Percentiles rank a stretch among this genome's conserved stretches.
These are phyloP conservation scores for Noctua fimbriata DNA, from an alignment of 2,888 invertebrate species.

Conservation along the genomic window DNA sequence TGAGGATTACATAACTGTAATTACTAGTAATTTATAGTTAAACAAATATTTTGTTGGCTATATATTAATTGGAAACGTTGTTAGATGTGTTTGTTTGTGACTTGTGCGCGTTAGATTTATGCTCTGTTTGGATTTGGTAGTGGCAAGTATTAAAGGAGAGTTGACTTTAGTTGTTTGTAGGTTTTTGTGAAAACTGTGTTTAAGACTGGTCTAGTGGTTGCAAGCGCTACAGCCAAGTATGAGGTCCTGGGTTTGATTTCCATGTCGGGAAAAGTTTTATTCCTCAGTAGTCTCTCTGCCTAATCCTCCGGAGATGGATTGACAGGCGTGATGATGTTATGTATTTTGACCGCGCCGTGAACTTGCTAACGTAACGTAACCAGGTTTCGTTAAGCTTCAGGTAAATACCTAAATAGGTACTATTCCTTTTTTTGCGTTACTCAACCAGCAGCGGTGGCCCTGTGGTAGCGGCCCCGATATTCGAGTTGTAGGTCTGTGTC, in stretches of 20 bases:
- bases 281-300: too few relatives aligned
- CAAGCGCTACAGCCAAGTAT: too few relatives aligned
- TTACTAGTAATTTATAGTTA: slow-evolving; percentile 72
- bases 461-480: too few relatives aligned
- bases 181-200: not conserved
- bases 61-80: slow-evolving; percentile 60
- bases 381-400: not conserved
- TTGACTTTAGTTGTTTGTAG: not conserved
- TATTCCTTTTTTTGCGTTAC: not conserved
- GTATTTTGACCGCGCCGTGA: too few relatives aligned
- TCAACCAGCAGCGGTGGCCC: not conserved
- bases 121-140: slow-evolving; percentile 12
- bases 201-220: too few relatives aligned
- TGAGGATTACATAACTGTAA: slow-evolving; percentile 70
- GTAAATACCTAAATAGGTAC: not conserved
- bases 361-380: too few relatives aligned
- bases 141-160: not conserved
- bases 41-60: slow-evolving; percentile 67
- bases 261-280: too few relatives aligned
- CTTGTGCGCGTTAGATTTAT: slow-evolving; percentile 3
- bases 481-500: too few relatives aligned
- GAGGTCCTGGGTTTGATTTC: too few relatives aligned
- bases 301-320: too few relatives aligned
- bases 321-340: too few relatives aligned
- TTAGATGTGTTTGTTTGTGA: slow-evolving; percentile 39